Conservation (phyloP, 2,888 invertebrate genomes). For the Odiellus spinosus region DNA sequence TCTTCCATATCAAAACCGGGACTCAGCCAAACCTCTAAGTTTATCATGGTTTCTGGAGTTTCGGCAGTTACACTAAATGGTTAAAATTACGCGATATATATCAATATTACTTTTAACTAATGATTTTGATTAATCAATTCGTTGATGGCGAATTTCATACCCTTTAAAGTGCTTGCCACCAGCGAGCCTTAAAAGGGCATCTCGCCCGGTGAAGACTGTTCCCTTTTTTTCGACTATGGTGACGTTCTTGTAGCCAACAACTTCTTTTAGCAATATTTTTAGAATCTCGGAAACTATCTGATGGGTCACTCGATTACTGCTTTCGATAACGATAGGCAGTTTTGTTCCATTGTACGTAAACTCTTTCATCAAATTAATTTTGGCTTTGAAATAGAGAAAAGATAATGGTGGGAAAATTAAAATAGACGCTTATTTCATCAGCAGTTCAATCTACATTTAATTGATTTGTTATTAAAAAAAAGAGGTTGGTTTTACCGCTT, state of each 20-base stretch:
- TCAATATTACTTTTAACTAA: no score
- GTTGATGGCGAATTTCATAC: conserved; percentile 3
- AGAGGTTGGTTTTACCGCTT: no score
- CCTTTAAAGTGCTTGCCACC: conserved; percentile 7
- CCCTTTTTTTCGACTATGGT: conserved; percentile 23
- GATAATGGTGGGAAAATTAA: no score
- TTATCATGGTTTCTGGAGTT: conserved; percentile 36
- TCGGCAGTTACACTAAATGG: conserved; percentile 4
- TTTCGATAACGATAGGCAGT: conserved; percentile 5
- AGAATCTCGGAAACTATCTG: conserved; percentile 30
- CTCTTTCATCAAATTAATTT: no score
- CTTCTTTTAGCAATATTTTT: conserved; percentile 30
- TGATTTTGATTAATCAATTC: neutral
- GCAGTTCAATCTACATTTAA: no score
- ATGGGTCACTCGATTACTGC: conserved; percentile 26
- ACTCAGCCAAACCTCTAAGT: conserved; percentile 53
- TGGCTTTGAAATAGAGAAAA: no score
- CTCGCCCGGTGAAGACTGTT: conserved; percentile 22
- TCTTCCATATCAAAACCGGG: conserved; percentile 40
- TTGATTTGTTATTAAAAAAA: no score
- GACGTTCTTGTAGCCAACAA: conserved; percentile 30
- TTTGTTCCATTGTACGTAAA: no score
- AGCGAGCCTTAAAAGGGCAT: conserved; percentile 5
- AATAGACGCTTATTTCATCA: no score
- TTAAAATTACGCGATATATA: no score